Conservation (phyloP, 2,113 vertebrate genomes). For the Datnioides undecimradiatus region DNA sequence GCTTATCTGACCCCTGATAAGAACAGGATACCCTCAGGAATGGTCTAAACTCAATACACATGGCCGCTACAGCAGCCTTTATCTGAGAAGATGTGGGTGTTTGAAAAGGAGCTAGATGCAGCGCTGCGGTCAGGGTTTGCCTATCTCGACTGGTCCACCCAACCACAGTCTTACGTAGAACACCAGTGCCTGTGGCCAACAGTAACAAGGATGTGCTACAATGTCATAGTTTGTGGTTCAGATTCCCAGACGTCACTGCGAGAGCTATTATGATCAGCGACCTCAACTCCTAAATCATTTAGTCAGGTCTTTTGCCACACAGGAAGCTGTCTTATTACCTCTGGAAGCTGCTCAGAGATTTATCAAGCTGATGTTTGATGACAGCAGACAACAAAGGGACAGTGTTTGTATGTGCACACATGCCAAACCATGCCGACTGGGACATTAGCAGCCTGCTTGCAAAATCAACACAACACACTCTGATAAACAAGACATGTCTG, state of each 20-base stretch:
- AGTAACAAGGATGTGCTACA: constrained; percentile 34
- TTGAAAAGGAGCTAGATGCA: constrained; percentile 43
- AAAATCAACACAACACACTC: constrained; percentile 30
- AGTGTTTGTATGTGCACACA: constrained; percentile 17
- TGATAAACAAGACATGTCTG: constrained; percentile 49
- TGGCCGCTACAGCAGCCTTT: constrained; percentile 55
- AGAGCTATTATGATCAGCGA: constrained; percentile 57
- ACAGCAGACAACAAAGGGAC: constrained; percentile 56
- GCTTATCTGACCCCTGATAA: constrained; percentile 81
- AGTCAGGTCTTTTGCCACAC: constrained; percentile 62
- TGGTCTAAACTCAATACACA: constrained; percentile 73
- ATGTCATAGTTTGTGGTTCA: constrained; percentile 56
- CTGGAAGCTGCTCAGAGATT: constrained; percentile 59
- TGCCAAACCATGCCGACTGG: constrained; percentile 30
- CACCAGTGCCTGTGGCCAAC: constrained; percentile 7
- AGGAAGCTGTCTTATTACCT: constrained; percentile 67
- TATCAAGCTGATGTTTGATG: constrained; percentile 56
- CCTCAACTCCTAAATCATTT: constrained; percentile 72
- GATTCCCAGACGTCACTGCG: constrained; percentile 52
- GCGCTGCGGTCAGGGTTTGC: constrained; percentile 8
- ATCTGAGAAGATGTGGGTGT: constrained; percentile 62
- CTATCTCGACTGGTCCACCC: constrained; percentile 18
- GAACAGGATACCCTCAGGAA: constrained; percentile 75
- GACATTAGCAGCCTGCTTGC: constrained; percentile 38
- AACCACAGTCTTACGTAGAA: constrained; percentile 22